Percentiles rank a stretch among this genome's conserved stretches.
phyloP scores from a whole-genome alignment of 2,113 vertebrate species.

The Irena cyanogastra region DNA sequence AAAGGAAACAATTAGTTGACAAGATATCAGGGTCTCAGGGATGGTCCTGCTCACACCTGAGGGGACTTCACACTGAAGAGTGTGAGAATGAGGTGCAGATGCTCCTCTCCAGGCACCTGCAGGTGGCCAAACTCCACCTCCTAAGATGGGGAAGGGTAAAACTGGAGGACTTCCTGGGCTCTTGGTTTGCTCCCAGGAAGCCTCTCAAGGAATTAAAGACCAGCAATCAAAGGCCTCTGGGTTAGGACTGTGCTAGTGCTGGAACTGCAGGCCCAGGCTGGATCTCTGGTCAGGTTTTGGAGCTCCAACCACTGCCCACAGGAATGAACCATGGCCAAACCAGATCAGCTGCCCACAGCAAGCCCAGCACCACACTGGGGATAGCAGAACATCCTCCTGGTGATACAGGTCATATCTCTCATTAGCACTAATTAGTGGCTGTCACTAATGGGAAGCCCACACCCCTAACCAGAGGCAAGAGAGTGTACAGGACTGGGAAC shows the following conservation, averaged over 20 bases:
- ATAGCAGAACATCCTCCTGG: background rate
- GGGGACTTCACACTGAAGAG: fast-evolving
- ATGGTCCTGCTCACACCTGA: background rate
- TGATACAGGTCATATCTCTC: background rate
- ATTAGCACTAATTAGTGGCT: background rate
- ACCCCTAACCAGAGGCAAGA: background rate
- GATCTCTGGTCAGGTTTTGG: background rate
- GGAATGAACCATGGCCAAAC: background rate
- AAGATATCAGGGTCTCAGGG: too few species aligned
- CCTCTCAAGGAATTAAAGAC: background rate
- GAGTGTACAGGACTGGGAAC: fast-evolving
- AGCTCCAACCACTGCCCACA: fast-evolving
- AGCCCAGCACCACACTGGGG: fast-evolving
- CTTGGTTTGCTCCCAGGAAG: background rate
- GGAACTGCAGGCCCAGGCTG: background rate
- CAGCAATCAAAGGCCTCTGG: background rate
- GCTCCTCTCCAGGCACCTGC: background rate
- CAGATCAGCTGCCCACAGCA: background rate
- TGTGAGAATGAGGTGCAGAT: background rate
- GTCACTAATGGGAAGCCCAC: background rate
- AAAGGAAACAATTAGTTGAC: background rate
- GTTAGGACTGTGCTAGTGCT: background rate
- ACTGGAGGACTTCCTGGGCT: background rate
- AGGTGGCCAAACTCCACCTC: background rate
- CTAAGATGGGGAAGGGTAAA: background rate